Conservation (phyloP, 2,888 invertebrate genomes). For the Sphaeridia pumilis region DNA sequence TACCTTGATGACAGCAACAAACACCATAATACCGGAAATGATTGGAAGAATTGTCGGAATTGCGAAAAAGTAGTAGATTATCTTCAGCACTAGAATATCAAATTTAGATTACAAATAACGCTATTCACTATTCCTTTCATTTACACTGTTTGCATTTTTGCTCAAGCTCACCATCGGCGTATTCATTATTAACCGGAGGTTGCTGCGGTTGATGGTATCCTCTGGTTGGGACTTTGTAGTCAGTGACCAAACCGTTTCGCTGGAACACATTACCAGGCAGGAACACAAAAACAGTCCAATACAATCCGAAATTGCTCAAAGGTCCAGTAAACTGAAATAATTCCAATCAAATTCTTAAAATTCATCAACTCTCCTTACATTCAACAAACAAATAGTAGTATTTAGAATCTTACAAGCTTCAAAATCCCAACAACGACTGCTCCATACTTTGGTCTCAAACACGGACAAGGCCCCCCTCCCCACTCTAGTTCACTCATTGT, state of each 20-base stretch:
- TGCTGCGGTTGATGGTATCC: background rate
- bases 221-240: conserved; percentile 1
- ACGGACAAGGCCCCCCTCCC: conserved; percentile 12
- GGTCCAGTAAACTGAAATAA: conserved; percentile 14
- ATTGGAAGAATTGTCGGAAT: conserved; percentile 11
- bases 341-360: background rate
- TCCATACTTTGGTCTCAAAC: conserved; percentile 11
- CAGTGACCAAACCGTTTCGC: background rate
- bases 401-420: conserved; percentile 7
- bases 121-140: background rate
- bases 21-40: conserved; percentile 7
- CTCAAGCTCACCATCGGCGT: background rate
- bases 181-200: background rate
- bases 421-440: conserved; percentile 12
- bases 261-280: background rate
- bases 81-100: conserved; percentile 7
- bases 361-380: background rate
- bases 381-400: background rate
- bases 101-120: background rate
- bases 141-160: background rate
- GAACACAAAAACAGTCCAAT: conserved; percentile 17
- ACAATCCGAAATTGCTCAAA: conserved; percentile 10
- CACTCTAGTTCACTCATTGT: background rate
- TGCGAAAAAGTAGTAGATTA: conserved; percentile 11
- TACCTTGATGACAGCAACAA: conserved; percentile 14